phyloP scores from a whole-genome alignment of 2,113 vertebrate species.

The human region GRCh38 chr1:173523501-173524000 shows the following conservation, averaged over 20 bases:
- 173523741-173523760: background rate
- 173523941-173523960: background rate
- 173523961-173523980: constrained; percentile 82
- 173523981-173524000: constrained; percentile 78
- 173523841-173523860: background rate
- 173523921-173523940: background rate
- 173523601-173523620: background rate
- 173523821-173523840: background rate
- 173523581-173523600: background rate
- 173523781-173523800: background rate
- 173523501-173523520: background rate
- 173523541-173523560: background rate
- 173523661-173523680: background rate
- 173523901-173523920: background rate
- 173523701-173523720: background rate
- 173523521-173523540: background rate
- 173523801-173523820: background rate
- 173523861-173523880: background rate
- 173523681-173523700: background rate
- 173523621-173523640: background rate
- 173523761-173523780: background rate
- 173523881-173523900: background rate
- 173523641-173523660: background rate
- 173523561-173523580: background rate
- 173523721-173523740: background rate